Evolutionary conservation across 2,797 vertebrate species (phyloP).

Genomic region (Leptoclinus maculatus): DNA sequence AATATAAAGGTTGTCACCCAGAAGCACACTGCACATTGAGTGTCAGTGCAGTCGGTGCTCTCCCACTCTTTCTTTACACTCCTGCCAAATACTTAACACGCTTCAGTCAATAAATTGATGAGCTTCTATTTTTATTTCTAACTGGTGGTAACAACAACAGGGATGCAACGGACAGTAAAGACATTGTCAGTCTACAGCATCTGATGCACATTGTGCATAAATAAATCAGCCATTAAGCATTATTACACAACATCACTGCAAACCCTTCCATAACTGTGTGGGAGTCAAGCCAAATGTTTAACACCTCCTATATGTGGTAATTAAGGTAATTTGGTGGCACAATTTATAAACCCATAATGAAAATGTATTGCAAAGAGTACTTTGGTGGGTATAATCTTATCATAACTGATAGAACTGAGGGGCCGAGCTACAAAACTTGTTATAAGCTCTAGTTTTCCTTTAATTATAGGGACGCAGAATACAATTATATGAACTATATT

Average conservation of each 20-base stretch:
- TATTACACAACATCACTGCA: not conserved
- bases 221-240: conserved; percentile 3
- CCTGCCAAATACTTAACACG: too few relatives aligned
- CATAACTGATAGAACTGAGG: not conserved
- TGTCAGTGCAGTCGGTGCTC: too few relatives aligned
- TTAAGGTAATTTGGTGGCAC: conserved; percentile 26
- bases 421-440: not conserved
- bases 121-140: not conserved
- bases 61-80: too few relatives aligned
- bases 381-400: not conserved
- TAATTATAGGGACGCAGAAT: not conserved
- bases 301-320: conserved; percentile 12
- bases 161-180: not conserved
- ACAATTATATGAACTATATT: not conserved
- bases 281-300: conserved; percentile 2
- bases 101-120: not conserved
- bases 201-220: not conserved
- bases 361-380: conserved; percentile 11
- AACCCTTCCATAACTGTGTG: not conserved
- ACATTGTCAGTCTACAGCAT: too few relatives aligned
- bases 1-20: not conserved
- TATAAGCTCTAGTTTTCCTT: not conserved
- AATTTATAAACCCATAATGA: not conserved
- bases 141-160: not conserved
- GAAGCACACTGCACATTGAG: not conserved